Evolutionary conservation across 2,113 vertebrate genomes (phyloP).

Genomic region (Nothobranchius kuhntae): DNA sequence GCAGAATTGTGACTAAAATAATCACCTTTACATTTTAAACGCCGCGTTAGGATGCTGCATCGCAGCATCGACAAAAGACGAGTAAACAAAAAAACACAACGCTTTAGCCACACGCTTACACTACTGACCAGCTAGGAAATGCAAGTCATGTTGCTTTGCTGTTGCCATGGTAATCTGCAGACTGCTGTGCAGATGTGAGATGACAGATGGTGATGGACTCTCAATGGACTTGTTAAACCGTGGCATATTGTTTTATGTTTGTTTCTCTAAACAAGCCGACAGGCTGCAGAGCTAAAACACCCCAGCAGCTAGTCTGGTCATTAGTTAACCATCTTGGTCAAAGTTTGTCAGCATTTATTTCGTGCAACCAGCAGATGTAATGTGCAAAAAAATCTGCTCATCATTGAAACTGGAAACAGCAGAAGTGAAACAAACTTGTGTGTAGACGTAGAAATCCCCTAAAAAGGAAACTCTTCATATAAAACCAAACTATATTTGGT

Average conservation of each 20-base stretch:
- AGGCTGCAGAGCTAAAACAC: background rate
- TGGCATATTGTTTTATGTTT: background rate
- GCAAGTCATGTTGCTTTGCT: background rate
- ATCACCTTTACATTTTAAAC: no score
- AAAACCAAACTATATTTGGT: background rate
- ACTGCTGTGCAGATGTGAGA: background rate
- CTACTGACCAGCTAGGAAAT: conserved; percentile 2
- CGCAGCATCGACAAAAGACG: background rate
- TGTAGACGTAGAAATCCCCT: background rate
- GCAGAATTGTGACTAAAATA: no score
- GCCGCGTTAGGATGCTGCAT: no score
- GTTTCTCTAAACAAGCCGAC: background rate
- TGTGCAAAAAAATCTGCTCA: background rate
- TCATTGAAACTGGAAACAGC: background rate
- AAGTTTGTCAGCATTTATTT: background rate
- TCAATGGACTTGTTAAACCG: background rate
- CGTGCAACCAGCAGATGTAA: background rate
- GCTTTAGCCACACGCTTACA: background rate
- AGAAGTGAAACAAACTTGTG: background rate
- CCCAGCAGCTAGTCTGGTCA: no score
- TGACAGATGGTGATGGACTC: background rate
- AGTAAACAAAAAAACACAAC: conserved; percentile 11
- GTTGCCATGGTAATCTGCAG: conserved; percentile 17
- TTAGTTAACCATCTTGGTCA: no score
- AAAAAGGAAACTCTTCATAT: background rate